Evolutionary conservation across 92 coral and sea anemone genomes (phyloP).

Genomic region (Anthopleura xanthogrammica): DNA sequence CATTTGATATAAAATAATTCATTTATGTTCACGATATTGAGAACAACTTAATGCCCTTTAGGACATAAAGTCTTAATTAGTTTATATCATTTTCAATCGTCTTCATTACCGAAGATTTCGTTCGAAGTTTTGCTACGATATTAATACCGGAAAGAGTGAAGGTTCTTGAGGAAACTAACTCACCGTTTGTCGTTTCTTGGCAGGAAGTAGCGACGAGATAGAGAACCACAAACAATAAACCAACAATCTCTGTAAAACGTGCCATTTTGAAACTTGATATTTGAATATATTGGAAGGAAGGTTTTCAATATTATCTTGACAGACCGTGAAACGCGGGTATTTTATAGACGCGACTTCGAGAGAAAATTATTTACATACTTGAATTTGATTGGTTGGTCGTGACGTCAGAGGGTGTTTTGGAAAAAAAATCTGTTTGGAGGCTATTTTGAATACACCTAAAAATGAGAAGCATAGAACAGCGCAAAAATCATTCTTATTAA

Average conservation of each 20-base stretch:
- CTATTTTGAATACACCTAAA: neutral
- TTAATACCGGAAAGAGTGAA: neutral
- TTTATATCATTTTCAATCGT: neutral
- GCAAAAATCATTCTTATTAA: neutral
- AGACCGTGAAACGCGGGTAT: neutral
- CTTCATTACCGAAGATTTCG: neutral
- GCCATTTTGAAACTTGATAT: neutral
- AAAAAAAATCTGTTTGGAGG: neutral
- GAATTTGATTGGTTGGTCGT: neutral
- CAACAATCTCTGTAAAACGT: neutral
- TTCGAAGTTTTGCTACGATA: neutral
- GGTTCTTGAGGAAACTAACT: neutral
- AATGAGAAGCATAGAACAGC: neutral
- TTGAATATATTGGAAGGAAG: neutral
- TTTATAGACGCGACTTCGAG: neutral
- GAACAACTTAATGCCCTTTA: neutral
- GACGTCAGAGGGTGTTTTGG: conserved; percentile 6
- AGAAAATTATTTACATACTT: neutral
- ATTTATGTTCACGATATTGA: no score
- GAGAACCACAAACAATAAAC: neutral
- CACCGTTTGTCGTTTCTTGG: neutral
- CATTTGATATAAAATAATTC: no score
- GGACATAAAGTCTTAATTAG: neutral
- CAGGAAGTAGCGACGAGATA: neutral
- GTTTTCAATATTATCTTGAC: neutral